phyloP scores from a whole-genome alignment of 1,140 invertebrate genomes.

The Harpegnathos saltator region DNA sequence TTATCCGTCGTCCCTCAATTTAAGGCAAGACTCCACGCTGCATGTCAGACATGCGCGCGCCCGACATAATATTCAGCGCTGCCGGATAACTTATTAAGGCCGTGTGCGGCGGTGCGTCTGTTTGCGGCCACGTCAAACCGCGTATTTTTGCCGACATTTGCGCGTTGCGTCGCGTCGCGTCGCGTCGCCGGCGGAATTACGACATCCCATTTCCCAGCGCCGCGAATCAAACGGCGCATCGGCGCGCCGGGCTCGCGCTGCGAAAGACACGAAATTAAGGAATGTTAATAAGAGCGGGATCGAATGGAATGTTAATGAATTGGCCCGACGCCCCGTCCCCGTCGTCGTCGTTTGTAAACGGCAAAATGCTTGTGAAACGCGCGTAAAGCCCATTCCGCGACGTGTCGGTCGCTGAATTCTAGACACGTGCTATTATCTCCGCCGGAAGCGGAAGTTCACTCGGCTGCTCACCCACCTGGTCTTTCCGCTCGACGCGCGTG shows the following conservation, averaged over 20 bases:
- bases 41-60: too few relatives aligned
- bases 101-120: too few relatives aligned
- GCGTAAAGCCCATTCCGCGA: slow-evolving; percentile 35
- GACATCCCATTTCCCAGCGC: neutral
- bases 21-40: too few relatives aligned
- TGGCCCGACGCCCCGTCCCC: neutral
- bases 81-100: too few relatives aligned
- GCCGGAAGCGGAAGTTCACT: slow-evolving; percentile 85
- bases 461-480: slow-evolving; percentile 85
- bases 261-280: neutral
- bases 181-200: too few relatives aligned
- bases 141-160: too few relatives aligned
- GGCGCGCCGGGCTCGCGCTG: neutral
- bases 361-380: slow-evolving; percentile 33
- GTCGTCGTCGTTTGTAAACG: slow-evolving; percentile 48
- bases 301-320: slow-evolving; percentile 12
- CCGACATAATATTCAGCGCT: too few relatives aligned
- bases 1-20: too few relatives aligned
- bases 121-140: too few relatives aligned
- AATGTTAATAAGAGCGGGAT: neutral
- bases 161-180: too few relatives aligned
- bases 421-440: slow-evolving; percentile 83
- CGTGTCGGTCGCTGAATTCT: slow-evolving; percentile 53
- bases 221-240: neutral
- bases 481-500: slow-evolving; percentile 72